A percentile compares a stretch with the other conserved stretches of the same genome.
Conservation (phyloP, 2,797 vertebrate genomes). For the Sebastes paucispinis region DNA sequence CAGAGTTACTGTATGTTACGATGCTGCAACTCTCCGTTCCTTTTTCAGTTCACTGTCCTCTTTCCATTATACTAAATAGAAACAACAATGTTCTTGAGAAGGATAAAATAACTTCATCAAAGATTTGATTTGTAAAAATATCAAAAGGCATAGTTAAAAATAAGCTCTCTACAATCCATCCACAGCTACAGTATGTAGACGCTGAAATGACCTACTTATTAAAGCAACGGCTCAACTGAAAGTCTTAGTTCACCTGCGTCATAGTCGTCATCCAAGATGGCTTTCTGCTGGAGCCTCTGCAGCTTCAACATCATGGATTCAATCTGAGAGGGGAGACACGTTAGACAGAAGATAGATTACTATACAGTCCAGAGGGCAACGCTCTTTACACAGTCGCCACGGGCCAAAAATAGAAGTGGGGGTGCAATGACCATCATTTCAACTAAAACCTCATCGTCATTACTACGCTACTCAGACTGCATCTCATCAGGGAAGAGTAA, state of each 20-base stretch:
- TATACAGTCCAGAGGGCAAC: slow-evolving; percentile 25
- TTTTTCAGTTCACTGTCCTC: neutral
- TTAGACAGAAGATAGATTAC: slow-evolving; percentile 17
- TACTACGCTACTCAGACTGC: neutral
- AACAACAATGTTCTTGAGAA: neutral
- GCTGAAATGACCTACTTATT: slow-evolving; percentile 5
- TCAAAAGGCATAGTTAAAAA: neutral
- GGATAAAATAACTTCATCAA: neutral
- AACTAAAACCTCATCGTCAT: neutral
- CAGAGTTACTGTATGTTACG: neutral
- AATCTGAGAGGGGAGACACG: slow-evolving; percentile 74
- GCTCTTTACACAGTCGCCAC: slow-evolving; percentile 17
- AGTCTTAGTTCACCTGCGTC: slow-evolving; percentile 84
- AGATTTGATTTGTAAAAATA: neutral
- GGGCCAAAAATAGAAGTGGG: neutral
- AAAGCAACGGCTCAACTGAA: neutral
- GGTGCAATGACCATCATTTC: slow-evolving; percentile 28
- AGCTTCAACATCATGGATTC: slow-evolving; percentile 87
- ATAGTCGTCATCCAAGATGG: slow-evolving; percentile 88
- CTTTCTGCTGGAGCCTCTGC: slow-evolving; percentile 89
- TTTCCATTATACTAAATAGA: neutral
- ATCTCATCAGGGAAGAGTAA: neutral
- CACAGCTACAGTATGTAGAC: neutral
- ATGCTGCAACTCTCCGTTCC: neutral
- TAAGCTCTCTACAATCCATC: neutral